Conservation (phyloP, 2,113 vertebrate genomes). For the Sclerurus mexicanus region DNA sequence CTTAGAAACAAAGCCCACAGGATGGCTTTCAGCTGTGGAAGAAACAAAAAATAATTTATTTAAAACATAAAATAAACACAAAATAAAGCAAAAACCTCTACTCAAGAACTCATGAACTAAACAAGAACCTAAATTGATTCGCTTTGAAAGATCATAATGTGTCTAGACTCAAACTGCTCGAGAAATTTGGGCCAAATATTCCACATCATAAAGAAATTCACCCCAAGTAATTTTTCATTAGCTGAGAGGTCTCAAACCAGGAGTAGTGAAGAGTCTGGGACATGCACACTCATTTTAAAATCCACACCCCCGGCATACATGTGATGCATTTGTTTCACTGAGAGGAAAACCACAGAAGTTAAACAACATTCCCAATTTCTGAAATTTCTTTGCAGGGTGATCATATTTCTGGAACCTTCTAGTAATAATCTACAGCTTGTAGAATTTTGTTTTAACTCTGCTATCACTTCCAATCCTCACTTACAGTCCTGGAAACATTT, state of each 20-base stretch:
- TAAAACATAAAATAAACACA: background rate
- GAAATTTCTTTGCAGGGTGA: background rate
- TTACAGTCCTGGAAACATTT: background rate
- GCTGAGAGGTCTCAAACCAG: background rate
- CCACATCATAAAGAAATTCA: background rate
- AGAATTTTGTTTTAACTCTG: background rate
- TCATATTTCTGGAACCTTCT: background rate
- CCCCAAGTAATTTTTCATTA: background rate
- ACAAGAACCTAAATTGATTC: background rate
- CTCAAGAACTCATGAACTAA: background rate
- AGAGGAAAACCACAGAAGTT: background rate
- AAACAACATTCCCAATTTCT: background rate
- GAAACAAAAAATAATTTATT: background rate
- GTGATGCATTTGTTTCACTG: background rate
- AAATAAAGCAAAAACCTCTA: accelerated
- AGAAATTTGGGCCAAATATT: background rate
- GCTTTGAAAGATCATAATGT: background rate
- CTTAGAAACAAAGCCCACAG: background rate
- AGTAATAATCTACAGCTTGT: background rate
- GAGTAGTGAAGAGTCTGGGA: background rate
- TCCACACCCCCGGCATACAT: background rate
- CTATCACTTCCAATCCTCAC: background rate
- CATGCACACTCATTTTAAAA: background rate
- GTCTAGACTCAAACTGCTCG: background rate
- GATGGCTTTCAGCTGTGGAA: background rate